Percentiles rank a stretch among this genome's conserved stretches.
Conservation (phyloP, 2,113 vertebrate genomes). For the Caracal caracal region DNA sequence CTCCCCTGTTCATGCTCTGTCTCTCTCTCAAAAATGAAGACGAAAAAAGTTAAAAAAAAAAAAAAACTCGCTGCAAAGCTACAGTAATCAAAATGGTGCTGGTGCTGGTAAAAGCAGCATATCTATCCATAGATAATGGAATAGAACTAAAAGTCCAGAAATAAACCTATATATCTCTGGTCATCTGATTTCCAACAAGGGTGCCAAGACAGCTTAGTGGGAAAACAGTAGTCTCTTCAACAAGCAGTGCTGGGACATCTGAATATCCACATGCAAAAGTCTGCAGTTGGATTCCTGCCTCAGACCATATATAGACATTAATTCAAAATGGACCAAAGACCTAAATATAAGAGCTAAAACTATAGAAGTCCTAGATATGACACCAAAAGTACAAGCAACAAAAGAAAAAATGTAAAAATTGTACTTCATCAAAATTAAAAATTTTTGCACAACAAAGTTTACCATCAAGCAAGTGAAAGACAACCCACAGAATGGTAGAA, state of each 20-base stretch:
- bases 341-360: background rate
- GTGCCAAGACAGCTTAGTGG: background rate
- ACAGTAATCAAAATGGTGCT: background rate
- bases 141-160: background rate
- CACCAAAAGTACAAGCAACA: background rate
- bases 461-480: background rate
- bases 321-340: background rate
- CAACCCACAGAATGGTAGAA: background rate
- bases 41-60: too few species aligned
- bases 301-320: background rate
- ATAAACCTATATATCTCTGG: background rate
- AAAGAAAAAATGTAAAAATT: background rate
- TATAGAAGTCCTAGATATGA: background rate
- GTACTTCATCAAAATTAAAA: constrained; percentile 5
- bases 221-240: background rate
- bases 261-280: background rate
- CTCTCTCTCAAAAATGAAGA: too few species aligned
- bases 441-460: background rate
- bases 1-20: too few species aligned
- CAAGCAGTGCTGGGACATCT: background rate
- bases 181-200: background rate
- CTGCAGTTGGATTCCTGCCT: background rate
- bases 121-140: background rate
- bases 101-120: background rate
- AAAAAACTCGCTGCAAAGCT: background rate